Conservation (phyloP, 2,888 invertebrate species). For the Embidobia sp. region DNA sequence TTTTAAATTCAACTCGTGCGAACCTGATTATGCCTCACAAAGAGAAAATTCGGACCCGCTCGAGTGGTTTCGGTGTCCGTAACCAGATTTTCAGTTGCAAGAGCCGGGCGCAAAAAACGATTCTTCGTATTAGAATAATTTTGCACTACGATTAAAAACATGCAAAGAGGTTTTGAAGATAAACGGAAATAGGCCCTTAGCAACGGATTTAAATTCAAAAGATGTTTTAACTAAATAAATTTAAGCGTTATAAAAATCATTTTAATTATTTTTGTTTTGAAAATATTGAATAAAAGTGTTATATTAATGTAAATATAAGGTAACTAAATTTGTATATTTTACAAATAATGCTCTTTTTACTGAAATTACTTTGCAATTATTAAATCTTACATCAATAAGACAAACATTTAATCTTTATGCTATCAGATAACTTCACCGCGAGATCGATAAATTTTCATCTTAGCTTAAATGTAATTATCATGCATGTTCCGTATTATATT, state of each 20-base stretch:
- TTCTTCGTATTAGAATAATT: slow-evolving; percentile 47
- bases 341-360: no score
- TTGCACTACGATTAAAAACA: slow-evolving; percentile 32
- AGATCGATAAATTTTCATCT: slow-evolving; percentile 36
- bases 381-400: slow-evolving; percentile 6
- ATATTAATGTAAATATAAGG: no score
- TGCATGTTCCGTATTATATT: slow-evolving; percentile 17
- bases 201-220: no score
- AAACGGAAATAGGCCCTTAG: no score
- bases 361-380: background rate
- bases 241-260: no score
- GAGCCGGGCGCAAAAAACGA: slow-evolving; percentile 28
- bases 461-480: slow-evolving; percentile 27
- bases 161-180: slow-evolving; percentile 28
- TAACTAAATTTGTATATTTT: no score
- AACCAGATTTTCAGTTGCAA: slow-evolving; percentile 53
- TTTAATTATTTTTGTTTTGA: no score
- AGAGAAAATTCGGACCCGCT: slow-evolving; percentile 47
- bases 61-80: slow-evolving; percentile 41
- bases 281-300: no score
- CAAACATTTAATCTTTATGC: slow-evolving; percentile 9
- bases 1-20: slow-evolving; percentile 55
- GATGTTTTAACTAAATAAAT: no score
- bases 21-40: slow-evolving; percentile 49
- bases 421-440: slow-evolving; percentile 19